Conservation (phyloP, 2,888 invertebrate genomes). For the Nomada ruficornis region DNA sequence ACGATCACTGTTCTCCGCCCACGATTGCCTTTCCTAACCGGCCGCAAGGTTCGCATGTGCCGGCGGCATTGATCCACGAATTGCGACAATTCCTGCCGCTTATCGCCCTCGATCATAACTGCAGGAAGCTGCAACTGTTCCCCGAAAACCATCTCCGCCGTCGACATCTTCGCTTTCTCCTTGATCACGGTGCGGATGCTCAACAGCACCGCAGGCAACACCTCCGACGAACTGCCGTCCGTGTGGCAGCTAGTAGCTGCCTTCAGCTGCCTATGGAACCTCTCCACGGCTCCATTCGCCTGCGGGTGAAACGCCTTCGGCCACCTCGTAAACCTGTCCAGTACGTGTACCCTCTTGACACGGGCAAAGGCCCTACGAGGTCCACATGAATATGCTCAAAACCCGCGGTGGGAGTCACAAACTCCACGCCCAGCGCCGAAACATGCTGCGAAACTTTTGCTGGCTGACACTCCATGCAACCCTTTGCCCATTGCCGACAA, state of each 20-base stretch:
- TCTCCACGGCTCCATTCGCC: background rate
- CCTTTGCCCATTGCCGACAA: background rate
- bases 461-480: background rate
- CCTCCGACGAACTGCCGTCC: background rate
- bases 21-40: background rate
- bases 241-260: background rate
- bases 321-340: too few species aligned
- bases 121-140: background rate
- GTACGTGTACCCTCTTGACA: too few species aligned
- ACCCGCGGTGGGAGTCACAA: too few species aligned
- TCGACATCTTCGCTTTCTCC: background rate
- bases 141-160: background rate
- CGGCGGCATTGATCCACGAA: background rate
- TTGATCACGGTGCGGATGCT: background rate
- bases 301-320: background rate
- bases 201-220: background rate
- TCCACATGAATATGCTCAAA: too few species aligned
- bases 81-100: background rate
- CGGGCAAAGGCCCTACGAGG: too few species aligned
- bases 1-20: background rate
- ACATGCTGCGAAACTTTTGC: background rate
- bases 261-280: background rate
- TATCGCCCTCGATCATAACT: background rate
- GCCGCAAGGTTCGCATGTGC: background rate
- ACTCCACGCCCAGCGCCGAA: too few species aligned